Evolutionary conservation across 2,888 invertebrate species (phyloP).

Genomic region (Andrena bicolor): DNA sequence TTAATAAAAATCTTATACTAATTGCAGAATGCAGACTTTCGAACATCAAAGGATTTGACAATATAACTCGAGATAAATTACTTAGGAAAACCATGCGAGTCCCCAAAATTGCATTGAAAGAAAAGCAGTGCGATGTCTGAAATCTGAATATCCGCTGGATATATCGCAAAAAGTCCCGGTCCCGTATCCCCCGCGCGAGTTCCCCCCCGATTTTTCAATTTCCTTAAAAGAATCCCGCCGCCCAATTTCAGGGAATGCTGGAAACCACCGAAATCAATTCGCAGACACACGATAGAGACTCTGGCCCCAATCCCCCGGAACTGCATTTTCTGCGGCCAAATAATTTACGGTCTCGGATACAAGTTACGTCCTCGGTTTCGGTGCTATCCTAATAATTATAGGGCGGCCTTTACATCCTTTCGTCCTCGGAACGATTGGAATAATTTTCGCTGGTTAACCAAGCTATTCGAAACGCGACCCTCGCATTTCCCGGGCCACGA

Average conservation of each 20-base stretch:
- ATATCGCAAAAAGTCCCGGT: conserved; percentile 2
- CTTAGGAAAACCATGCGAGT: not conserved
- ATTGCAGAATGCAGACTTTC: too few relatives aligned
- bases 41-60: not conserved
- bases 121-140: not conserved
- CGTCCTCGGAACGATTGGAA: conserved; percentile 56
- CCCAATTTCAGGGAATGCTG: conserved; percentile 22
- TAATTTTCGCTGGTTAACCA: conserved; percentile 64
- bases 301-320: not conserved
- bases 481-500: conserved; percentile 19
- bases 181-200: conserved; percentile 2
- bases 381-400: conserved; percentile 34
- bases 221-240: conserved; percentile 31
- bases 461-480: conserved; percentile 51
- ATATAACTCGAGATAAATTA: not conserved
- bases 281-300: conserved; percentile 1
- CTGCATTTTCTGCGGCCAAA: conserved; percentile 20
- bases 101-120: not conserved
- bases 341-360: conserved; percentile 21
- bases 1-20: too few relatives aligned
- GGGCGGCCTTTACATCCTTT: conserved; percentile 26
- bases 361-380: not conserved
- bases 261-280: conserved; percentile 33
- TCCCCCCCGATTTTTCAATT: conserved; percentile 24
- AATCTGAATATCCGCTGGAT: conserved; percentile 15